Evolutionary conservation across 2,797 vertebrate genomes (phyloP).

Genomic region (Eulemur mongoz): DNA sequence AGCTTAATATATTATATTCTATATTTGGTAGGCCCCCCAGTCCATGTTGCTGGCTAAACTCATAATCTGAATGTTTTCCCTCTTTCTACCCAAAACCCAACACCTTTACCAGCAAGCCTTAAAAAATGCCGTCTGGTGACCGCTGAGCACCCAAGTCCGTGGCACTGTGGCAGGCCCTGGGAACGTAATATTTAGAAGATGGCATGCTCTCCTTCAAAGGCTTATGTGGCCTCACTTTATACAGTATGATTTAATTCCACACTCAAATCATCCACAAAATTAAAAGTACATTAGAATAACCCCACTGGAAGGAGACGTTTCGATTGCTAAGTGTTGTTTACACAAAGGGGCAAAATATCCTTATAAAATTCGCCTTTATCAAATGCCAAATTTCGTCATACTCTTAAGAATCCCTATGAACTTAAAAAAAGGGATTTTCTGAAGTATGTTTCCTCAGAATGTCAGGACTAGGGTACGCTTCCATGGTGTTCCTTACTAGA

Average conservation of each 20-base stretch:
- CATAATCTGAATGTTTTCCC: neutral
- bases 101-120: conserved; percentile 10
- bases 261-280: neutral
- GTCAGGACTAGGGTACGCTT: neutral
- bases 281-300: neutral
- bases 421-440: neutral
- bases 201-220: neutral
- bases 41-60: neutral
- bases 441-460: neutral
- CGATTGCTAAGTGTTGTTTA: neutral
- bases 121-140: neutral
- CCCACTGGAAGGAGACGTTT: neutral
- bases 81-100: neutral
- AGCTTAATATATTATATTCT: neutral
- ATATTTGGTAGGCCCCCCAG: neutral
- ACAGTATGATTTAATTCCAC: neutral
- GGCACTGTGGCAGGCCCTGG: neutral
- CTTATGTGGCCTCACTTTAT: neutral
- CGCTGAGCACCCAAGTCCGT: neutral
- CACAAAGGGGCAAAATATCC: neutral
- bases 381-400: conserved; percentile 17
- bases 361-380: neutral
- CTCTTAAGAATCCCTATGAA: conserved; percentile 11
- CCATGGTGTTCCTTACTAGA: neutral
- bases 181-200: neutral